Evolutionary conservation across 2,888 invertebrate genomes (phyloP).

Genomic region (Ellobium chinense): DNA sequence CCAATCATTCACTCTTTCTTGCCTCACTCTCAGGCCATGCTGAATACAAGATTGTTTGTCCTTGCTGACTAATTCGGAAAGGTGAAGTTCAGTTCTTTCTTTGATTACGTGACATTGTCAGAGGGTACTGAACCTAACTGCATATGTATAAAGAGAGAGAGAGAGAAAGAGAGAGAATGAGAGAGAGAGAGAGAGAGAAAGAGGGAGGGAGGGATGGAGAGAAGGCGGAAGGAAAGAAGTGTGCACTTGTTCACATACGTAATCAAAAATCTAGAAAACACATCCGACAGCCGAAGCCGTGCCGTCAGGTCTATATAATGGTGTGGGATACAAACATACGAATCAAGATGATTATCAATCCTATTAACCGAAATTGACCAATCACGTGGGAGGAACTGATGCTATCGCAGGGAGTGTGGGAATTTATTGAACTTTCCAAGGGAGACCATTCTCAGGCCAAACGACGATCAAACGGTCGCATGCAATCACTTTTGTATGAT

Average conservation of each 20-base stretch:
- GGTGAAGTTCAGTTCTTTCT: no score
- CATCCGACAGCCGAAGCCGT: no score
- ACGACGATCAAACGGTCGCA: conserved; percentile 8
- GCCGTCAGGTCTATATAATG: not conserved
- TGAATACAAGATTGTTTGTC: no score
- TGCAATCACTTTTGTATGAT: conserved; percentile 39
- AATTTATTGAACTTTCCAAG: conserved; percentile 36
- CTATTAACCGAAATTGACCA: conserved; percentile 30
- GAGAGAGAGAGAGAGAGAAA: not conserved
- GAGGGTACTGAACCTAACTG: no score
- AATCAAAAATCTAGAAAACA: no score
- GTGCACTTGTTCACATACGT: no score
- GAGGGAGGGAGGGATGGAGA: not conserved
- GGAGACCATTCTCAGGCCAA: not conserved
- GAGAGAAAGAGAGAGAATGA: not conserved
- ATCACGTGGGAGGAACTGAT: conserved; percentile 23
- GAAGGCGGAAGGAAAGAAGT: no score
- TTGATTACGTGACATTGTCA: no score
- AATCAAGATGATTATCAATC: conserved; percentile 29
- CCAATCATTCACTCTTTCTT: no score
- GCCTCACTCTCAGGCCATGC: no score
- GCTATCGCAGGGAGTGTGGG: conserved; percentile 14
- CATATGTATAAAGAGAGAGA: not conserved
- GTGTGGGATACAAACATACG: not conserved
- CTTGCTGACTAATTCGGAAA: no score